Evolutionary conservation across 2,888 invertebrate genomes (phyloP), one percentile per base, ranked within the genome.

Genomic region (Pogonocherus hispidulus): DNA sequence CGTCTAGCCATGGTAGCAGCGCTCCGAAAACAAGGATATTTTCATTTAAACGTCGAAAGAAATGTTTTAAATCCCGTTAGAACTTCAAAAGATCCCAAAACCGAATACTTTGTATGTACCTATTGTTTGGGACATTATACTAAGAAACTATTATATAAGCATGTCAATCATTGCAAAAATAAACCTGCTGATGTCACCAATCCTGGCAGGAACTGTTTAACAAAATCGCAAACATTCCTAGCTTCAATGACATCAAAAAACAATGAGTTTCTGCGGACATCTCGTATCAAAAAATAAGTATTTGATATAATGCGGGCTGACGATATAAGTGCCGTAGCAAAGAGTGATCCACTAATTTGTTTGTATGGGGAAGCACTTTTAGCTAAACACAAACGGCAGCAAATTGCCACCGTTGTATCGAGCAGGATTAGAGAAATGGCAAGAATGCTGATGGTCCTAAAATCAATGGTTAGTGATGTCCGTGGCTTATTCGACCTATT

Each of bases 251-350:
- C 2, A 2, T 32, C 8, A 32, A 32, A 32, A 9, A 0, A 32
- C 8, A 2, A 32, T 9, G 23, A 23, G 23, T 23, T 23, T 6
- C 6, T 23, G 6, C 3, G 23, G 6, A 23, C 23, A 23, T 23
- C 23, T 23, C 23, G 55, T 37, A 35, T 67, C 35, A 73, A 70
- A 22, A 60, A 47, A 20, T 71, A 75, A 59, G 70, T 75, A 8
- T 71, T 75, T 41, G 23, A 20, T 16, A 54, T 63, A 16, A 73
- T 75, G 73, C 56, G 66, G n/a, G 46, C 72, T 22, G 71, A 74
- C 62, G 27, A 62, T 23, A 60, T 74, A 19, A 69, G 71, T 20
- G n/a, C 3, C 0, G 44, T 27, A 9, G 75, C 68, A 11, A 71
- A 71, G 47, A 68, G 32, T 6, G 71, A 75, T 59, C 62, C 70